Evolutionary conservation across 2,888 invertebrate species (phyloP), one percentile per base, ranked within the genome.

Genomic region (Heliconius aoede): DNA sequence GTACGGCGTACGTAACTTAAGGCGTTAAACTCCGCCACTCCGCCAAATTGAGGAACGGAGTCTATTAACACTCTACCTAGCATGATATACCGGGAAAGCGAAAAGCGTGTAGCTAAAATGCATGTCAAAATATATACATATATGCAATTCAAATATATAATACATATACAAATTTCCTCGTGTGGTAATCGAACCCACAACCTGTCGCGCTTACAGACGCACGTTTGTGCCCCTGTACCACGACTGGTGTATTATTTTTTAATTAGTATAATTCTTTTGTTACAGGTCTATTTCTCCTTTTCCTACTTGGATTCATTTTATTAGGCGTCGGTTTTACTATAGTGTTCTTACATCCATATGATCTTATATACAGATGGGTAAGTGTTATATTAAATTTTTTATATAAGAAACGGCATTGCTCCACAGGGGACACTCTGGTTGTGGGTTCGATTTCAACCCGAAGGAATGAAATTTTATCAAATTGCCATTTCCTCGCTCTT

Each of bases 311-410:
- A 0, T 93, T 97, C 82, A 88, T 96, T 82, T 95, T 96, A 0
- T 87, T 97, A 46, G 90, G 95, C 46, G 89, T 95, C 15, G 97
- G 96, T n/a, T 95, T 96, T 79, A 93, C 97, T 80, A 95, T 97
- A 11, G 86, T 96, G 76, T 91, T 97, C 58, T 88, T 95, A 51
- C 95, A 96, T 80, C 98, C 97, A 0, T 97, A 97, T 87, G 96
- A 97, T 80, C 89, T 96, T 76, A 93, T 98, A 72, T 97, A 97
- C 86, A 95, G 94, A 89, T 95, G 95, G 95, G 97, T 97, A 92
- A 95, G 95, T 81, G n/a, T 58, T 58, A 2, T 51, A 51, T 7
- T 21, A 0, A 40, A 24, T 13, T 15, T 68, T 40, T n/a, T n/a
- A n/a, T 32, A 9, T 30, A 30, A 21, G 1, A 64, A 32, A n/a